phyloP scores from a whole-genome alignment of 2,888 invertebrate genomes.

The Drosophila niveifrons region DNA sequence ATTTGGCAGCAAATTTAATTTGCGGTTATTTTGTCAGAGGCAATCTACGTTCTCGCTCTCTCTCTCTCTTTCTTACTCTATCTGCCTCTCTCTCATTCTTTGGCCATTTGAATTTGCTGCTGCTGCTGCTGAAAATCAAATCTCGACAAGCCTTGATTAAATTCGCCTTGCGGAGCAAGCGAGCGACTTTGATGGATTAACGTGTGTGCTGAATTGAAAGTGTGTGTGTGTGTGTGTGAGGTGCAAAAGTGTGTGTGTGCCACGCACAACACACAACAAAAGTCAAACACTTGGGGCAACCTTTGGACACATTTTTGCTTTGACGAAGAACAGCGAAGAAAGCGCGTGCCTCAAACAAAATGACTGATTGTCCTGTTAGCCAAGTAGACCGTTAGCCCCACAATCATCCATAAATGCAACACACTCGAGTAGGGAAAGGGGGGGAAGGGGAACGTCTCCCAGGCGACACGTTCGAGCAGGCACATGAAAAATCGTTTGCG shows the following conservation, averaged over 20 bases:
- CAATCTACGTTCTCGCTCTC: not conserved
- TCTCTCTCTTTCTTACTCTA: not conserved
- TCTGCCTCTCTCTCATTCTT: not conserved
- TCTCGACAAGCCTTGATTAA: slow-evolving; percentile 54
- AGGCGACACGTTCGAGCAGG: slow-evolving; percentile 72
- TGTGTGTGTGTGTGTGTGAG: slow-evolving; percentile 21
- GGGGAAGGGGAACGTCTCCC: not conserved
- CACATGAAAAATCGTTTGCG: slow-evolving; percentile 75
- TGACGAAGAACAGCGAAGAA: too few relatives aligned
- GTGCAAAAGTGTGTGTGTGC: slow-evolving; percentile 45
- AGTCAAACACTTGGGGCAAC: slow-evolving; percentile 62
- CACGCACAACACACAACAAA: slow-evolving; percentile 44
- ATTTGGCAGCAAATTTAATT: slow-evolving; percentile 61
- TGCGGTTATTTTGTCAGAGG: slow-evolving; percentile 44
- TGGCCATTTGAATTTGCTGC: slow-evolving; percentile 1
- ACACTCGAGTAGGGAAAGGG: not conserved
- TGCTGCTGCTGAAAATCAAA: slow-evolving; percentile 36
- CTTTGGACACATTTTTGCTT: slow-evolving; percentile 55
- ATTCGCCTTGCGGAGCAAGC: slow-evolving; percentile 39
- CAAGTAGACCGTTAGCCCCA: slow-evolving; percentile 24
- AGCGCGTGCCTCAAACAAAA: slow-evolving; percentile 48
- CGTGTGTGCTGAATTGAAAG: slow-evolving; percentile 41
- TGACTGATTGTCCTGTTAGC: slow-evolving; percentile 60
- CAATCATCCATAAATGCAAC: slow-evolving; percentile 61
- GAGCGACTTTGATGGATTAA: slow-evolving; percentile 64